Conservation (phyloP, 2,797 vertebrate genomes). For the Catostomus latipinnis region DNA sequence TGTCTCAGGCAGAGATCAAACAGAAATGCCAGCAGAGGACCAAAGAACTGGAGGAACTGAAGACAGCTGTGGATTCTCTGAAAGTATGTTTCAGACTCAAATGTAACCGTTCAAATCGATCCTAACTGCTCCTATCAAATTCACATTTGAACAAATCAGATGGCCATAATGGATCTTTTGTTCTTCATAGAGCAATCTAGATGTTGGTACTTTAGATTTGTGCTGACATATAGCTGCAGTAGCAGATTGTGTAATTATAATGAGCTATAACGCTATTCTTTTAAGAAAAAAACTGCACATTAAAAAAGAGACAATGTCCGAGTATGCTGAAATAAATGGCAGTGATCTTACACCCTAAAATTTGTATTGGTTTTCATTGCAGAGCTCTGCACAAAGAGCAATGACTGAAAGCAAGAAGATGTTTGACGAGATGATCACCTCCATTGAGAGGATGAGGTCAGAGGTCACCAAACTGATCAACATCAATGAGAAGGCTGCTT, state of each 20-base stretch:
- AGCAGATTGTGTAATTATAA: conserved; percentile 10
- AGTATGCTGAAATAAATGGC: background rate
- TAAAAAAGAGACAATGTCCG: background rate
- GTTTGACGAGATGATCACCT: conserved; percentile 84
- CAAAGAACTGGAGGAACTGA: conserved; percentile 84
- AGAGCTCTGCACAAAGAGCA: conserved; percentile 83
- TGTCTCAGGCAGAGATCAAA: conserved; percentile 81
- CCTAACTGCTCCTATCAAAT: conserved; percentile 18
- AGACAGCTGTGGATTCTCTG: conserved; percentile 81
- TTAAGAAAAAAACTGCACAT: background rate
- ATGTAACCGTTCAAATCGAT: background rate
- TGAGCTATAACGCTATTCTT: conserved; percentile 26
- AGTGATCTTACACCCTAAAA: background rate
- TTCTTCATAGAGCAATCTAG: conserved; percentile 40
- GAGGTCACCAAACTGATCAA: conserved; percentile 84
- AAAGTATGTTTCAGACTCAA: conserved; percentile 68
- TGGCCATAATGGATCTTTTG: conserved; percentile 43
- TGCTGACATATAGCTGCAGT: conserved; percentile 1
- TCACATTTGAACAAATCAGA: conserved; percentile 19
- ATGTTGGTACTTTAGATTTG: conserved; percentile 5
- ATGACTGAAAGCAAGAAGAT: conserved; percentile 85
- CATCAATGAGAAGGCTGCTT: conserved; percentile 83
- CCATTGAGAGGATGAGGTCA: conserved; percentile 84
- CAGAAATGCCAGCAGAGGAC: conserved; percentile 83
- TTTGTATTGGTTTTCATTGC: conserved; percentile 27